Base-by-base conservation (phyloP, 2,113 vertebrate genomes). In the Alexandromys fortis region DNA sequence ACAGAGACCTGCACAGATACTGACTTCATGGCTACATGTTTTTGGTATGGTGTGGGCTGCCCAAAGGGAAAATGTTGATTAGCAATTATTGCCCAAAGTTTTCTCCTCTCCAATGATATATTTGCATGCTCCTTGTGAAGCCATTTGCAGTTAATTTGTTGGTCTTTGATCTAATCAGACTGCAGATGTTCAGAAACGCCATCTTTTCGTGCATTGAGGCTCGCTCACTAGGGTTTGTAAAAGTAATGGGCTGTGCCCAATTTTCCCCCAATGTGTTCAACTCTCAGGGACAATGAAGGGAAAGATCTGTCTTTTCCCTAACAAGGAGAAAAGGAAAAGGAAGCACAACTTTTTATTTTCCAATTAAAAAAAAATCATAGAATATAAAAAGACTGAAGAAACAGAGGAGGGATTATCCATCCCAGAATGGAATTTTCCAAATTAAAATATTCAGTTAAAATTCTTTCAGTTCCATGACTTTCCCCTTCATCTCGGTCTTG, bases 361-460 rank as follows among this genome's bases (percentile, higher is more conserved):
- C 8, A 95, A n/a, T 92, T 72, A 68, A 93, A 92, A 77, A 63
- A 38, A 63, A 45, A 16, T 17, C 4, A 79, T 58, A 21, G 55
- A 3, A 42, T 6, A 5, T 55, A 70, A 55, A 42, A 79, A 7
- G 65, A 72, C 35, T 1, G 4, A 42, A n/a, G 35, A 78, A 49
- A 42, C 1, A 5, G 16, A 4, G 17, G n/a, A 22, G 7, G 4
- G 28, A 17, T 0, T 21, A 28, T 96, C 78, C 97, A 97, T 98
- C 78, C 72, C 96, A 82, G 89, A 90, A 90, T 45, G 93, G 68
- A 96, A 98, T 97, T 85, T 98, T 93, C 94, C 98, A 98, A 96
- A 97, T 98, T 98, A 97, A 98, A 98, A 98, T 98, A 98, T 97
- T 98, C 97, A 97, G 97, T 98, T 98, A 97, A 95, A 97, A 96